Evolutionary conservation across 2,113 vertebrate genomes (phyloP).

Genomic region (Marcusenius ussheri): DNA sequence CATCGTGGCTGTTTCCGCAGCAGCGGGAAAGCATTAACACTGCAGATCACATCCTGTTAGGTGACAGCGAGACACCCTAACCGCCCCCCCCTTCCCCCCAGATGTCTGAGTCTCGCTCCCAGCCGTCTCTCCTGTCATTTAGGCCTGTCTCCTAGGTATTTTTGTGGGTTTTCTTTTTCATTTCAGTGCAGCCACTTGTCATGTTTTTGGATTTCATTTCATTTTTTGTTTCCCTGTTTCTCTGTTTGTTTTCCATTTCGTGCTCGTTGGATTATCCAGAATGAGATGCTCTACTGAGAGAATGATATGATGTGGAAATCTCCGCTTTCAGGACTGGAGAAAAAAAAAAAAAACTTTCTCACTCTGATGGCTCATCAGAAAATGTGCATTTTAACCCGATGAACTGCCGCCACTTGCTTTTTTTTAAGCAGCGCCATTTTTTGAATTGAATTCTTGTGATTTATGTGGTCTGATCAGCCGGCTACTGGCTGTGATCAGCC

Average conservation of each 20-base stretch:
- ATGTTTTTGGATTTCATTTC: conserved; percentile 9
- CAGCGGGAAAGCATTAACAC: background rate
- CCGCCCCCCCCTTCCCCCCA: background rate
- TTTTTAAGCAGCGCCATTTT: background rate
- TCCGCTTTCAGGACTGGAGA: background rate
- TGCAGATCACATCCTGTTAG: background rate
- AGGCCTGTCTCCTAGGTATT: background rate
- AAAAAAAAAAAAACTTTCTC: background rate
- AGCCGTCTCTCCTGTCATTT: background rate
- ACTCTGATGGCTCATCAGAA: background rate
- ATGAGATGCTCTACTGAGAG: background rate
- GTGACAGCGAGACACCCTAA: background rate
- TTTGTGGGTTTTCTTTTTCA: background rate
- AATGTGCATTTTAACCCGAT: background rate
- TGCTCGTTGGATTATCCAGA: background rate
- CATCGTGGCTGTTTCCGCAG: background rate
- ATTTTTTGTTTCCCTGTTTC: background rate
- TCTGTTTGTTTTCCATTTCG: background rate
- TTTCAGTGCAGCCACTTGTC: background rate
- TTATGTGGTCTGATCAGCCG: background rate
- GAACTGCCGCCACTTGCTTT: background rate
- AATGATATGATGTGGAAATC: background rate
- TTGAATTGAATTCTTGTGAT: background rate
- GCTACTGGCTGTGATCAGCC: background rate
- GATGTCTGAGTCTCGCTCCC: background rate